phyloP scores from a whole-genome alignment of 2,797 vertebrate genomes.

The Trematomus bernacchii region DNA sequence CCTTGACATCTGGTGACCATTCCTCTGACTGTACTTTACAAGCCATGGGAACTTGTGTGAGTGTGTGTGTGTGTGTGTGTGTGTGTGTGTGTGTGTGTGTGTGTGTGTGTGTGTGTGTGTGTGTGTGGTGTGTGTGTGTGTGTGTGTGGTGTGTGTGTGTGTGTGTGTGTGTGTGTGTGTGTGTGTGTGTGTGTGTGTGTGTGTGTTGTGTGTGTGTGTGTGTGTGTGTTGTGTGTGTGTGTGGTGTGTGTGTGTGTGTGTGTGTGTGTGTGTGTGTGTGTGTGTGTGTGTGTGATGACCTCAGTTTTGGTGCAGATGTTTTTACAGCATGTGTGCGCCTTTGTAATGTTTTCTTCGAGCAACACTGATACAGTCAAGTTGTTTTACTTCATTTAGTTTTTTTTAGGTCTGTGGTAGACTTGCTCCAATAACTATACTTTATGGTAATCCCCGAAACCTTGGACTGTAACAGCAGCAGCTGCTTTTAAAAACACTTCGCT shows the following conservation, averaged over 20 bases:
- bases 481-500: no score
- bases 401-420: background rate
- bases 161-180: no score
- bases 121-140: no score
- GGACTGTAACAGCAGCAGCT: no score
- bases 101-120: background rate
- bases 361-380: background rate
- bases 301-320: slow-evolving; percentile 53
- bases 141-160: no score
- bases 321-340: slow-evolving; percentile 35
- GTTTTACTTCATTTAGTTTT: background rate
- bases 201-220: background rate
- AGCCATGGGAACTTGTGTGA: slow-evolving; percentile 68
- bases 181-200: no score
- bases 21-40: slow-evolving; percentile 47
- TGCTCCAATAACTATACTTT: no score
- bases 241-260: no score
- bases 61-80: slow-evolving; percentile 36
- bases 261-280: background rate
- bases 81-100: slow-evolving; percentile 27
- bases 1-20: slow-evolving; percentile 73
- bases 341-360: slow-evolving; percentile 1
- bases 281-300: slow-evolving; percentile 20
- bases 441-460: no score
- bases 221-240: background rate